phyloP scores from a whole-genome alignment of 2,113 vertebrate species.

The Mesembrinibis cayennensis region DNA sequence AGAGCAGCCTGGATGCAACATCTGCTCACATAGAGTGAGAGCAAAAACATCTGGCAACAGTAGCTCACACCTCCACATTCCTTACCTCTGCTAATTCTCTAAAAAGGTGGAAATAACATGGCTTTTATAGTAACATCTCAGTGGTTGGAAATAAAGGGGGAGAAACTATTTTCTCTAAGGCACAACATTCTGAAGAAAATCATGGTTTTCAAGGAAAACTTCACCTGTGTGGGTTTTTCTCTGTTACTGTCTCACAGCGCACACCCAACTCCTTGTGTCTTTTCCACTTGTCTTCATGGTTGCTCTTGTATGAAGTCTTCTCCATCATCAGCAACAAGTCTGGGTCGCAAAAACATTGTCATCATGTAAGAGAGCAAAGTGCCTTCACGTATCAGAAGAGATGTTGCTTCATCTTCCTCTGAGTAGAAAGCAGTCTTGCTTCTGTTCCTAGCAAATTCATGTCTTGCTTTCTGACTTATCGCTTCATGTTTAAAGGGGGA shows the following conservation, averaged over 20 bases:
- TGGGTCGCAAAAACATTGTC: neutral
- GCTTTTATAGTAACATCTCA: neutral
- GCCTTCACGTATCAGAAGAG: neutral
- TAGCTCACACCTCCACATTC: neutral
- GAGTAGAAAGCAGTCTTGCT: neutral
- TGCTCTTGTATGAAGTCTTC: neutral
- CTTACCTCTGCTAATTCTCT: neutral
- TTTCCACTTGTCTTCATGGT: neutral
- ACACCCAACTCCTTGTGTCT: neutral
- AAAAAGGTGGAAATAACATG: neutral
- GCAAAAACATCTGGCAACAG: constrained; percentile 53
- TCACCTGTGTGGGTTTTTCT: neutral
- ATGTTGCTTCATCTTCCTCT: neutral
- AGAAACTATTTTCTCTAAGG: neutral
- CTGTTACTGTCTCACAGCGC: neutral
- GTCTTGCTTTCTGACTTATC: neutral
- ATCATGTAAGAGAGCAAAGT: neutral
- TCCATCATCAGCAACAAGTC: neutral
- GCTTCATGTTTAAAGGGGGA: neutral
- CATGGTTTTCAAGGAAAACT: neutral
- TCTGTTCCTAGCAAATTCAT: neutral
- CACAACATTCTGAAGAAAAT: neutral
- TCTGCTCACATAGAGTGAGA: constrained; percentile 40
- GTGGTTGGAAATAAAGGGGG: neutral
- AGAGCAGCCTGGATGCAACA: constrained; percentile 26